Base-by-base conservation (phyloP, 2,113 vertebrate genomes). In the Neogobius melanostomus region DNA sequence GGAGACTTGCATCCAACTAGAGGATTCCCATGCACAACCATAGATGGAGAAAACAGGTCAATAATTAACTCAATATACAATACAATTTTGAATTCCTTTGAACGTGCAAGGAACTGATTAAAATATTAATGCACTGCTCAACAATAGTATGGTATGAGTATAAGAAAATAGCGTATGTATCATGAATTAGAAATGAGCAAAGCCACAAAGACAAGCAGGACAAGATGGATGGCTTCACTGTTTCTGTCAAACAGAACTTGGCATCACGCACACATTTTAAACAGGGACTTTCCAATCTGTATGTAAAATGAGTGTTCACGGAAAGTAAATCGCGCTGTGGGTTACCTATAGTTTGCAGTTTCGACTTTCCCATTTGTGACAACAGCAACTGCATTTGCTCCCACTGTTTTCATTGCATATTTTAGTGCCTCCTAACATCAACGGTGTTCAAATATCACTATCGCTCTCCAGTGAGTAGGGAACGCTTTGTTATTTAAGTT, bases 361-460 rank as follows among this genome's bases (percentile, higher is more conserved):
- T 56, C 53, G 11, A 21, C 11, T 56, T 28, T 28, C 21, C 17
- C 21, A 28, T 17, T 56, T 56, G 8, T 11, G 9, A 56, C 10
- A 36, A 61, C 28, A 44, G 14, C 11, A 14, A 14, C 64, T 46
- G 21, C 7, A 61, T 69, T 68, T 74, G 54, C 9, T 4, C 42
- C 50, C 57, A 53, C 0, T 49, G 65, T 66, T 47, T 70, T 77
- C 51, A 6, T 70, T 75, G 72, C 12, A 71, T 75, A 65, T 71
- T 59, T 75, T 66, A 75, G 47, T 56, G 6, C 15, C 69, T 89
- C 63, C 72, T 87, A 76, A 82, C 71, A 85, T 53, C 56, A 65
- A 15, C 43, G 57, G 28, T 64, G 56, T 71, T 68, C 74, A 51
- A 75, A 66, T 12, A 60, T 36, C 47, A 69, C 57, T 64, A 28